These are phyloP conservation scores for Homarus gammarus DNA, from an alignment of 2,888 invertebrate genomes.

Conservation along the genomic window DNA sequence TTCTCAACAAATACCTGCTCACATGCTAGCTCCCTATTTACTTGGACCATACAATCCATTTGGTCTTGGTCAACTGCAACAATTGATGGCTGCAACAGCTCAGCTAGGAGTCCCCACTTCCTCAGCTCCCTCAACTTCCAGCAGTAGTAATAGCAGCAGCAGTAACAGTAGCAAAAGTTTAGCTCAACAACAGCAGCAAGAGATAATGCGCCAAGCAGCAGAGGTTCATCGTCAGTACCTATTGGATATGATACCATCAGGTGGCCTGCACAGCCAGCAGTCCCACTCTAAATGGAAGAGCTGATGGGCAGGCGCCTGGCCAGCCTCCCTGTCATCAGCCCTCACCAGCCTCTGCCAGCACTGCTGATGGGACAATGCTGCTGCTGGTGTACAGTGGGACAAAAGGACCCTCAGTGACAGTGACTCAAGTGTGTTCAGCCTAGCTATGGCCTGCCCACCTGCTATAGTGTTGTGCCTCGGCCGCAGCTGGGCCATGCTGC, in stretches of 20 bases:
- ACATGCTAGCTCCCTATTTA: conserved; percentile 72
- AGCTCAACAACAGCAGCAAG: conserved; percentile 76
- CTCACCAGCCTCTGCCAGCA: conserved; percentile 64
- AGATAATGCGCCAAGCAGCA: conserved; percentile 79
- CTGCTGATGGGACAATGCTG: conserved; percentile 67
- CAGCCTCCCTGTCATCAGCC: conserved; percentile 68
- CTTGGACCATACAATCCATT: conserved; percentile 75
- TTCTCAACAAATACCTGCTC: conserved; percentile 72
- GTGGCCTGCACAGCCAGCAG: conserved; percentile 75
- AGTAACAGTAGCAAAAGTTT: conserved; percentile 81
- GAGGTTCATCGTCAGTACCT: conserved; percentile 93
- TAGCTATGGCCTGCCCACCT: conserved; percentile 65
- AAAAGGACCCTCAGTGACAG: conserved; percentile 63
- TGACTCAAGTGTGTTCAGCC: conserved; percentile 67
- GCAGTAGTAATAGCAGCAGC: conserved; percentile 85
- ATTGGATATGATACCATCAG: conserved; percentile 93
- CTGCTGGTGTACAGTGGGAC: conserved; percentile 67
- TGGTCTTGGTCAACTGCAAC: conserved; percentile 73
- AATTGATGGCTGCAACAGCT: conserved; percentile 74
- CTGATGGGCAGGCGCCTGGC: conserved; percentile 66
- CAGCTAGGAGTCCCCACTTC: conserved; percentile 77
- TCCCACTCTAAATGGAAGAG: conserved; percentile 72
- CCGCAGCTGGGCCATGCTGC: conserved; percentile 67
- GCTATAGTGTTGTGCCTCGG: conserved; percentile 57
- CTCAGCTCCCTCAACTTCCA: conserved; percentile 66